Conservation (phyloP, 2,797 vertebrate species). For the Tokudaia muenninki region DNA sequence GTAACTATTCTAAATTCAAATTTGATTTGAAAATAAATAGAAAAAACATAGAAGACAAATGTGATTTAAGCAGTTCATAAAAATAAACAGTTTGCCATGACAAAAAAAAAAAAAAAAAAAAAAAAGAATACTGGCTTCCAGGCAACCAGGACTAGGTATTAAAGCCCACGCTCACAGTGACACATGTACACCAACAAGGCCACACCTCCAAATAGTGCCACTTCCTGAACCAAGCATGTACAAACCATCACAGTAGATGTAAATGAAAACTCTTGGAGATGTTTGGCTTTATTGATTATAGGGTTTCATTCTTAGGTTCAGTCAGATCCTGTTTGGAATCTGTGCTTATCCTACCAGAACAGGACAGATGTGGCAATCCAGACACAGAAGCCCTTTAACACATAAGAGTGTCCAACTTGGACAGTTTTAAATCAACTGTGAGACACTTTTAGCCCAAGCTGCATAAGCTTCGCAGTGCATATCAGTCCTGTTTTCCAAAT, state of each 20-base stretch:
- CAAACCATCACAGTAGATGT: background rate
- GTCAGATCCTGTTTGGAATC: background rate
- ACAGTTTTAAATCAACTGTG: background rate
- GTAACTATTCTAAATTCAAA: background rate
- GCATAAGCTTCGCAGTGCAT: background rate
- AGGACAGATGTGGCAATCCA: background rate
- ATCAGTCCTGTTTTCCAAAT: background rate
- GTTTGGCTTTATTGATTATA: background rate
- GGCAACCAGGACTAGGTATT: no score
- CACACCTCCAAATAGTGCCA: no score
- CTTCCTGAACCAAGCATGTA: no score
- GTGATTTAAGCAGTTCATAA: conserved; percentile 31
- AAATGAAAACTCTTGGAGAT: background rate
- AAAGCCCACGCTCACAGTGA: no score
- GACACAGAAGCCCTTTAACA: background rate
- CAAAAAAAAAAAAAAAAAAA: no score
- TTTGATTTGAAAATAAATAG: conserved; percentile 22
- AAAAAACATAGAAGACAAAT: background rate
- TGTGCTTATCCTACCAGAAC: background rate
- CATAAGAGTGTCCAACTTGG: background rate
- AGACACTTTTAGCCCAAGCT: background rate
- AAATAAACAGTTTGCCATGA: background rate
- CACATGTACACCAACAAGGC: no score
- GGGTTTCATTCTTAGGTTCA: background rate
- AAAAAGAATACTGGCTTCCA: no score